Base-by-base conservation (phyloP, 1,140 invertebrate species). In the Cherax quadricarinatus region DNA sequence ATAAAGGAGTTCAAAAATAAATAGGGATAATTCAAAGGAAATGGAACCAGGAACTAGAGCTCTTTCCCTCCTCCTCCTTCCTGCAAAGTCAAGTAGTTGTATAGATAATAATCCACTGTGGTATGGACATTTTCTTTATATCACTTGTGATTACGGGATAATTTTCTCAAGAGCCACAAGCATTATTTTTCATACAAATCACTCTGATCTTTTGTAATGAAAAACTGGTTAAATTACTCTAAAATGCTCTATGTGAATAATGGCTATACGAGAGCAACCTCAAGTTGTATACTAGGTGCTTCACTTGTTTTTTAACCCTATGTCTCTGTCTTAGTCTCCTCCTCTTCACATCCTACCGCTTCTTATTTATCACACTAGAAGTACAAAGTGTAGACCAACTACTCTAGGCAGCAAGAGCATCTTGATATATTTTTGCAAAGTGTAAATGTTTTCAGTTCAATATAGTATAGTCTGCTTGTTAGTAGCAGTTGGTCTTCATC, bases 361-460 rank as follows among this genome's bases (percentile, higher is more conserved):
- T 57, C 73, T 78, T 73, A 79, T 78, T 49, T 87, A 87, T 87
- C 86, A 87, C 73, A 87, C 86, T 62, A 87, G 18, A 87, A 87
- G 86, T 87, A 87, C 86, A 87, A 87, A 87, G 62, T 60, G 86
- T 70, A 79, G 86, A 79, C 73, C 86, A 87, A 87, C 86, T 87
- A 79, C 86, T 70, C 18, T 24, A 78, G 53, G 70, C 49, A 87
- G 5, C 78, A 48, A 79, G 24, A 24, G 53, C 70, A 30, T 53
- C 41, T 78, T 87, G 57, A 57, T 79, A 87, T 87, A 79, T 87
- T 78, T 87, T 87, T 51, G 48, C 86, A 78, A 66, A 66, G 51
- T 78, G 73, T 79, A 51, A 53, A 30, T 87, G 86, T 79, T 78
- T 51, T 87, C 53, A 53, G 70, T 75, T 87, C 10, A 78, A 49